Conservation (phyloP, 2,888 invertebrate genomes). For the Pandemis cinnamomeana region DNA sequence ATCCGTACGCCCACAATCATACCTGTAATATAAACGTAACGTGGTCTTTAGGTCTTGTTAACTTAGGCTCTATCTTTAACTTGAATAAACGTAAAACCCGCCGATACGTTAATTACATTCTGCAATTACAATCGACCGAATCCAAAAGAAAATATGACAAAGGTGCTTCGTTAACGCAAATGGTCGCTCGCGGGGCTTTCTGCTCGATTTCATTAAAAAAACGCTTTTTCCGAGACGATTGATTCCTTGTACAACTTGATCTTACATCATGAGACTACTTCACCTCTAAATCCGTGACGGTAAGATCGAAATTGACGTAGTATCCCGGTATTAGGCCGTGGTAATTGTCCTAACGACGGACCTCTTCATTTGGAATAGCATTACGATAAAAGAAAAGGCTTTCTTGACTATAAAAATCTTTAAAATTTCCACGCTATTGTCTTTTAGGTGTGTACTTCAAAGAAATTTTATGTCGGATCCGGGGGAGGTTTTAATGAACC, state of each 20-base stretch:
- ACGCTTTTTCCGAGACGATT: conserved; percentile 71
- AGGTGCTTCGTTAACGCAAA: conserved; percentile 78
- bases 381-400: conserved; percentile 75
- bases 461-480: conserved; percentile 32
- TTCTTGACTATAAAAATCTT: conserved; percentile 66
- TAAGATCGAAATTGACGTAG: conserved; percentile 47
- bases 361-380: conserved; percentile 72
- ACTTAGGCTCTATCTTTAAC: too few relatives aligned
- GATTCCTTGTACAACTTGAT: conserved; percentile 71
- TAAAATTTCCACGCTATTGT: conserved; percentile 57
- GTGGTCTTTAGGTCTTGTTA: too few relatives aligned
- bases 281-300: conserved; percentile 47
- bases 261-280: conserved; percentile 47
- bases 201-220: conserved; percentile 80
- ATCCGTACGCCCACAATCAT: too few relatives aligned
- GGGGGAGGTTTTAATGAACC: conserved; percentile 49
- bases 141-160: conserved; percentile 80
- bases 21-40: too few relatives aligned
- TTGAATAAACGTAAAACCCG: neutral
- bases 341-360: conserved; percentile 52
- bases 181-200: conserved; percentile 72
- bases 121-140: conserved; percentile 60
- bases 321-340: conserved; percentile 47
- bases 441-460: conserved; percentile 42
- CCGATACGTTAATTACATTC: conserved; percentile 64